Conservation (phyloP, 2,113 vertebrate species). For the Panurus biarmicus region DNA sequence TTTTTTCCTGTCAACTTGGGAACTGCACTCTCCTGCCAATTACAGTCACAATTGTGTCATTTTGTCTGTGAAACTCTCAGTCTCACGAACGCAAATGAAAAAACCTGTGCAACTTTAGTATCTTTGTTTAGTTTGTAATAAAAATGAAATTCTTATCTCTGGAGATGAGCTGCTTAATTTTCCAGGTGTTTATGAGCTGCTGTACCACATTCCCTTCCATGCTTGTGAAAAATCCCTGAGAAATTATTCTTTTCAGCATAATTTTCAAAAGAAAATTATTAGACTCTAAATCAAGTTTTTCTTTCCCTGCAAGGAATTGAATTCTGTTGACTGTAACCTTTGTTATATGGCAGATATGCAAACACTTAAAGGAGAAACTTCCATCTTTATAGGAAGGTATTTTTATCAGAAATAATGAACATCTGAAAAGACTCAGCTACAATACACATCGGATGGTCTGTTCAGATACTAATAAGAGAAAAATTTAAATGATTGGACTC, state of each 20-base stretch:
- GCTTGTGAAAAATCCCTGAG: neutral
- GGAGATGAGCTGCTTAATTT: neutral
- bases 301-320: neutral
- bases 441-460: neutral
- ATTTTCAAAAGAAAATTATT: neutral
- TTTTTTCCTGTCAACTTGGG: constrained; percentile 5
- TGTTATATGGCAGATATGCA: neutral
- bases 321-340: neutral
- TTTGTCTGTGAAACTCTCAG: neutral
- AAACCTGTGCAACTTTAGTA: neutral
- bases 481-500: neutral
- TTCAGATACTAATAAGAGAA: neutral
- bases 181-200: neutral
- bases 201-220: neutral
- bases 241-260: neutral
- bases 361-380: neutral
- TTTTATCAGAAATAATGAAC: neutral
- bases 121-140: neutral
- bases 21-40: neutral
- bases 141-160: neutral
- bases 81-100: neutral
- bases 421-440: neutral
- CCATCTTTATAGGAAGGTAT: neutral
- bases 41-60: neutral
- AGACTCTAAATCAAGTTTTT: neutral